phyloP scores from a whole-genome alignment of 2,888 invertebrate genomes.

The Cantharis flavilabris region DNA sequence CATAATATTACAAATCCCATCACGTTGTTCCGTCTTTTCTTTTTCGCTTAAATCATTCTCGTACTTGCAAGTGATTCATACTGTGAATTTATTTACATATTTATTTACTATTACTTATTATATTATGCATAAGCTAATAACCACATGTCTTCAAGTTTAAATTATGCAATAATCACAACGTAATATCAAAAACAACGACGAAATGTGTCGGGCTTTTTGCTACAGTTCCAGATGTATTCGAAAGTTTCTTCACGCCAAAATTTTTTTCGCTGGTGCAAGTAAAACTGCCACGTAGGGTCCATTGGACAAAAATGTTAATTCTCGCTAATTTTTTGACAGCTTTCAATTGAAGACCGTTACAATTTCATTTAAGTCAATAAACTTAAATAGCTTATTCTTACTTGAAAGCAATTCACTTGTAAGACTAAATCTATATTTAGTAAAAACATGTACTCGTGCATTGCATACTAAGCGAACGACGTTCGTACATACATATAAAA shows the following conservation, averaged over 20 bases:
- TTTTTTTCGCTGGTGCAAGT: neutral
- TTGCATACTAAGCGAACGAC: neutral
- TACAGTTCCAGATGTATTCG: neutral
- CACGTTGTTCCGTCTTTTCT: neutral
- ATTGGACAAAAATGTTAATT: neutral
- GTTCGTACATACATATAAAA: neutral
- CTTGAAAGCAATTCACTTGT: neutral
- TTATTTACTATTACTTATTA: neutral
- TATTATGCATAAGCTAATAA: neutral
- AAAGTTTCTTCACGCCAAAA: neutral
- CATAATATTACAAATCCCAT: neutral
- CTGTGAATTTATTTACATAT: neutral
- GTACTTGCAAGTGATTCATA: neutral
- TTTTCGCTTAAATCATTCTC: neutral
- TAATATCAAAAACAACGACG: neutral
- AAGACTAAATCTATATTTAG: constrained; percentile 1
- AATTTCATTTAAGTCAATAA: neutral
- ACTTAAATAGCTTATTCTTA: neutral
- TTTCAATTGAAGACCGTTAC: neutral
- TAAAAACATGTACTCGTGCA: neutral
- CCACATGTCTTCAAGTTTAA: neutral
- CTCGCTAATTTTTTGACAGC: neutral
- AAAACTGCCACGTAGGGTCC: neutral
- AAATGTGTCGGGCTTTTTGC: neutral
- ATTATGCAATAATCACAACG: neutral